phyloP scores from a whole-genome alignment of 2,113 vertebrate genomes.

The Gobiocypris rarus region DNA sequence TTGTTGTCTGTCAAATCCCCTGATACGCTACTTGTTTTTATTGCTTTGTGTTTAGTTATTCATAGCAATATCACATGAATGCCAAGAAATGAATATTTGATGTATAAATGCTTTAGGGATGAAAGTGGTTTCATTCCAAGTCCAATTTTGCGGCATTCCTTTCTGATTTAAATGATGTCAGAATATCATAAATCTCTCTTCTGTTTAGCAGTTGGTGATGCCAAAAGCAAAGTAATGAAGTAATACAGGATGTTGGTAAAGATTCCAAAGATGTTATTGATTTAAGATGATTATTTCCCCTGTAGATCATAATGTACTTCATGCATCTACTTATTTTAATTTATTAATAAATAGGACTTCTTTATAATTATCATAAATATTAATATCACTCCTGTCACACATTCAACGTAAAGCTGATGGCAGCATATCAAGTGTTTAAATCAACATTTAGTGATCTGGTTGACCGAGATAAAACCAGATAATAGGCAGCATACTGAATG shows the following conservation, averaged over 20 bases:
- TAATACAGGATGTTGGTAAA: conserved; percentile 9
- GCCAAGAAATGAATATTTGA: conserved; percentile 47
- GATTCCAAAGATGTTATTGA: conserved; percentile 4
- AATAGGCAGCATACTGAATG: conserved; percentile 6
- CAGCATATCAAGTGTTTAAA: conserved; percentile 14
- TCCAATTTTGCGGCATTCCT: conserved; percentile 23
- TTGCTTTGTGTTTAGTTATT: conserved; percentile 41
- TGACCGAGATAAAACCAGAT: conserved; percentile 2
- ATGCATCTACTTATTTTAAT: too few species aligned
- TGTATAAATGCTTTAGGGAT: conserved; percentile 28
- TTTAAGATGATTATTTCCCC: neutral
- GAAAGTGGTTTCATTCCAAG: conserved; percentile 18
- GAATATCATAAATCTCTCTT: conserved; percentile 35
- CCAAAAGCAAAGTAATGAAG: conserved; percentile 35
- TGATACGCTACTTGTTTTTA: conserved; percentile 26
- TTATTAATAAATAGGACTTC: too few species aligned
- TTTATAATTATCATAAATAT: too few species aligned
- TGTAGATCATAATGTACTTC: neutral
- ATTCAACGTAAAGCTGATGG: neutral
- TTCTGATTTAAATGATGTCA: conserved; percentile 38
- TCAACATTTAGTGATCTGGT: conserved; percentile 25
- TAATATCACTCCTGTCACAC: neutral
- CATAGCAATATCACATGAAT: conserved; percentile 25
- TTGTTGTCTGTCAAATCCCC: conserved; percentile 42
- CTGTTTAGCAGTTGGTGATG: conserved; percentile 4